Conservation (phyloP, 2,797 vertebrate species). For the Falco berigora region DNA sequence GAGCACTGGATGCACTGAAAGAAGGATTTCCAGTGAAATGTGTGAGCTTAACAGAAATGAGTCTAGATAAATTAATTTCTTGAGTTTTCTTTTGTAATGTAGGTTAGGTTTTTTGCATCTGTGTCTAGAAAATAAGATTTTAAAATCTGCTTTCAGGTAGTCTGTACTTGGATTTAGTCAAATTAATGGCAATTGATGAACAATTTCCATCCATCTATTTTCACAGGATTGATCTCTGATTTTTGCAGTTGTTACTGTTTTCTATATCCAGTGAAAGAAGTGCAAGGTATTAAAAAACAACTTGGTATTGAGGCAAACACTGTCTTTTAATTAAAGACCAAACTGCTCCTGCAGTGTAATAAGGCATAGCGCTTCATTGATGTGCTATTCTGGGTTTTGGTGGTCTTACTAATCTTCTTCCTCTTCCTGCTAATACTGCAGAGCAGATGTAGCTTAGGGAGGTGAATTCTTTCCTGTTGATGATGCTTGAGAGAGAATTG, state of each 20-base stretch:
- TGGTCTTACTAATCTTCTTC: neutral
- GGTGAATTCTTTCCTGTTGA: slow-evolving; percentile 10
- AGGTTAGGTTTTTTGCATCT: neutral
- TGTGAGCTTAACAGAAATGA: neutral
- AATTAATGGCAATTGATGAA: neutral
- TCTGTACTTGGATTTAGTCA: neutral
- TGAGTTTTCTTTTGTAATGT: neutral
- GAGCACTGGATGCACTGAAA: neutral
- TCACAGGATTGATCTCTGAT: neutral
- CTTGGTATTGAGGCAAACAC: neutral
- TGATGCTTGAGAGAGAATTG: neutral
- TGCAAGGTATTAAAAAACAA: neutral
- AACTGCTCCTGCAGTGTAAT: neutral
- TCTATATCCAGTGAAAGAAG: neutral
- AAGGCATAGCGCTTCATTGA: neutral
- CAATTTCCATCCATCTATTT: neutral
- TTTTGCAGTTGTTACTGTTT: neutral
- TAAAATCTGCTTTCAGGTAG: neutral
- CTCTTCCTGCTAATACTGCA: neutral
- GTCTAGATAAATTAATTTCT: neutral
- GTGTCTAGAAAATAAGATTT: neutral
- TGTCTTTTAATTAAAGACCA: neutral
- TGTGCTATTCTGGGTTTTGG: neutral
- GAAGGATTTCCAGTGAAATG: neutral
- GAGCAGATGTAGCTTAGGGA: neutral